Evolutionary conservation across 1,140 invertebrate species (phyloP).

Genomic region (Lasioglossum baleicum): DNA sequence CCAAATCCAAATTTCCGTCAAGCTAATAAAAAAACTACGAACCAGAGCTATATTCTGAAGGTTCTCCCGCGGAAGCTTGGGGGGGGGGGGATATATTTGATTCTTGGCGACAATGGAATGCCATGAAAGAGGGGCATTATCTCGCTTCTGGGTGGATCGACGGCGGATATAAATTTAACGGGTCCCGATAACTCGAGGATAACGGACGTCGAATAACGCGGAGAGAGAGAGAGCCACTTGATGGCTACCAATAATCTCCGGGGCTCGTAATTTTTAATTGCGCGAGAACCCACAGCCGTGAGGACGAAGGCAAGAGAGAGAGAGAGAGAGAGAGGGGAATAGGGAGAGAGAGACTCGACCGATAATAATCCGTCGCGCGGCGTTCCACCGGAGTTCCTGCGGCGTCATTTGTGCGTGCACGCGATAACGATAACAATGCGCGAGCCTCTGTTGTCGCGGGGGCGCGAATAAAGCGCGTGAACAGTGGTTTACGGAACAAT

Average conservation of each 20-base stretch:
- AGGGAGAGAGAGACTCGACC: not conserved
- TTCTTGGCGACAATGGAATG: not conserved
- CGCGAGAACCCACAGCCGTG: not conserved
- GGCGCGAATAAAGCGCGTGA: constrained; percentile 2
- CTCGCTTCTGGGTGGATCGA: not conserved
- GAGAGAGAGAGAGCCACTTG: not conserved
- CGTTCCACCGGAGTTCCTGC: not conserved
- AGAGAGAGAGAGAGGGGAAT: not conserved
- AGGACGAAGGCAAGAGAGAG: too few relatives aligned
- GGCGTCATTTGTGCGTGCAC: constrained; percentile 37
- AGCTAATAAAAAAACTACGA: too few relatives aligned
- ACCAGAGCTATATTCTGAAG: not conserved
- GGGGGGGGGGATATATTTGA: not conserved
- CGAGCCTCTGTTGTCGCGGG: constrained; percentile 1
- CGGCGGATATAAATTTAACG: not conserved
- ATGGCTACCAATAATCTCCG: not conserved
- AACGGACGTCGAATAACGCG: not conserved
- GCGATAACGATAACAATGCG: constrained; percentile 34
- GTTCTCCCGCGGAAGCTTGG: not conserved
- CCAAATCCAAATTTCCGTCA: too few relatives aligned
- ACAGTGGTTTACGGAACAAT: constrained; percentile 25
- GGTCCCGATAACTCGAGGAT: not conserved
- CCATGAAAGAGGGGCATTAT: not conserved
- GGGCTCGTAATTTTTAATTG: constrained; percentile 7
- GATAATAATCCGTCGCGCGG: constrained; percentile 13